Evolutionary conservation across 1,140 invertebrate genomes (phyloP), one percentile per base, ranked within the genome.

Genomic region (Lepidurus arcticus): DNA sequence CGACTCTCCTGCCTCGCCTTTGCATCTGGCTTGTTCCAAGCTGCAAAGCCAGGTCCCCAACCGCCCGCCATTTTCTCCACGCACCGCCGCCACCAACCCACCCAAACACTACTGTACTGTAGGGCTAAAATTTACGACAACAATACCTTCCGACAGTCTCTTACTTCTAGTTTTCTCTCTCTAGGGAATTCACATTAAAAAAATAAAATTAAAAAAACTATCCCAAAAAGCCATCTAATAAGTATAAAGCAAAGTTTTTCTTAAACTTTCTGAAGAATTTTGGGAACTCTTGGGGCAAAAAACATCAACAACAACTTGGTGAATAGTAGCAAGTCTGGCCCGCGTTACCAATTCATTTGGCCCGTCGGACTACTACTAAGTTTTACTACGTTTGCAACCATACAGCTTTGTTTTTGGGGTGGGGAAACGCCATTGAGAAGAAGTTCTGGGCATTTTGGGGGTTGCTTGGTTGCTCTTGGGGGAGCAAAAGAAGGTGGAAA

Each of bases 41-140:
- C n/a, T 65, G 53, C 53, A 65, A 65, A 65, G 53, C 21, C 45
- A 65, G 53, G 16, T 13, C 53, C 47, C 53, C 53, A 65, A 65
- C 53, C 53, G 53, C 53, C 53, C 53, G 53, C 53, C 53, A 65
- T 65, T 65, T 65, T 65, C 53, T 65, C 53, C 53, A 65, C 53
- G 53, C 53, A 65, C 53, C 53, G 8, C 8, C 16, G 21, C 53
- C 13, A 21, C 53, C 53, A 65, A 34, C 34, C 34, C 34, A 34
- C 4, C 34, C 34, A 34, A 34, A 5, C 53, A 65, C 53, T 65
- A 65, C 53, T 65, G 21, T 65, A 65, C 47, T n/a, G 16, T 65
- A 7, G 3, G 1, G 6, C 16, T 10, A 21, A 13, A 65, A 13
- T 21, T 21, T 7, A 65, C 8, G 0, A 7, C 21, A 7, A 21